Evolutionary conservation across 2,888 invertebrate species (phyloP), one percentile per base, ranked within the genome.

Genomic region (Anoplius nigerrimus): DNA sequence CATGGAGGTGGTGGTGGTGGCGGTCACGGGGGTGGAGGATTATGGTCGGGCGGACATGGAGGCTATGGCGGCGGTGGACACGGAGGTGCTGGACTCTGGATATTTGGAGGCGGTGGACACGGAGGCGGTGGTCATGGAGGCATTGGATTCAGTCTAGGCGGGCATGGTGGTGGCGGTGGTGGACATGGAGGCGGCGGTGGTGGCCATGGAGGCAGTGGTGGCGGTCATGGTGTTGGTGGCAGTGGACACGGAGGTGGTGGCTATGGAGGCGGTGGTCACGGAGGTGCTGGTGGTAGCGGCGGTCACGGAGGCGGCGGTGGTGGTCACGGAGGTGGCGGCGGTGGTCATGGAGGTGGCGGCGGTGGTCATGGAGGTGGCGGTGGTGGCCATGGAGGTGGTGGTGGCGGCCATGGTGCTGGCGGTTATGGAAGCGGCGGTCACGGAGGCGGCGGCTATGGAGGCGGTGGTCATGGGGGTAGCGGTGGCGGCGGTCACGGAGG

Each of bases 371-470:
- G 69, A 21, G 68, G 70, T 55, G 74, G 68, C 24, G 68, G 70
- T 55, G 74, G 68, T 64, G 54, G 67, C 16, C 45, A 45, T 6
- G 62, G 55, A 5, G 55, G 65, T 46, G 3, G 55, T n/a, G 13
- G 16, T 48, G 73, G 86, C 62, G 2, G 46, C 60, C 2, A 59
- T n/a, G 13, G 16, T 48, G 73, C 86, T 62, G 2, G 46, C 60
- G 11, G 45, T 16, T 2, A 13, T 57, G 6, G 62, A 34, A 0
- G 82, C 83, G 24, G 55, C 34, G 55, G 34, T 24, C 79, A 84
- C 70, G 80, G 34, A 34, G 1, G 34, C 11, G 34, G 34, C 8
- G 34, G 34, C 4, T 13, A 34, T 34, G 34, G 34, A 3, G 34
- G 34, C 8, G 8, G 34, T 34, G 34, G 34, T 27, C 6, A 27